A percentile compares a stretch with the other conserved stretches of the same genome.
Evolutionary conservation across 2,888 invertebrate genomes (phyloP).

Genomic region (Nymphalis urticae): DNA sequence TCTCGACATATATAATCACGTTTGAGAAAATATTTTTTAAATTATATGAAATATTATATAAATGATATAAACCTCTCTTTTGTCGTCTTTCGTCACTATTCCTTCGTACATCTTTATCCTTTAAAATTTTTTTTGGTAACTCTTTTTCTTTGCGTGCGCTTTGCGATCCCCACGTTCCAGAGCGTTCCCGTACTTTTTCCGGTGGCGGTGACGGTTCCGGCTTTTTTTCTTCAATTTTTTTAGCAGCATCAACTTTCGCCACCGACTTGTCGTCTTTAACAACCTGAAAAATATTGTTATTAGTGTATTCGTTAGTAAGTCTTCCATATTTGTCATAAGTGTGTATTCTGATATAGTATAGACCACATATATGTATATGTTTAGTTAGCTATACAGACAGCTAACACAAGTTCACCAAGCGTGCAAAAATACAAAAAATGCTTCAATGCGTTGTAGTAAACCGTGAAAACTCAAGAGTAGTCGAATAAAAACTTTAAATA

Average conservation of each 20-base stretch:
- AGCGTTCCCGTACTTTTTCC: slow-evolving; percentile 75
- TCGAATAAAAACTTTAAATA: too few relatives aligned
- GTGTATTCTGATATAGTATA: too few relatives aligned
- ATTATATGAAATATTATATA: not conserved
- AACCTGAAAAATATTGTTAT: slow-evolving; percentile 43
- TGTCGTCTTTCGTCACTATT: slow-evolving; percentile 65
- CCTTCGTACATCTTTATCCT: slow-evolving; percentile 62
- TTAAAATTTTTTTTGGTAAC: slow-evolving; percentile 47
- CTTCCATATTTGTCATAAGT: too few relatives aligned
- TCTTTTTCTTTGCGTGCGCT: slow-evolving; percentile 56
- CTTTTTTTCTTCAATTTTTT: slow-evolving; percentile 24
- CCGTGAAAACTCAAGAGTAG: too few relatives aligned
- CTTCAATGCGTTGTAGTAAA: too few relatives aligned
- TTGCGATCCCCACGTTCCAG: slow-evolving; percentile 83
- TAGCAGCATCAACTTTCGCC: slow-evolving; percentile 20
- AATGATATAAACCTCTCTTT: slow-evolving; percentile 59
- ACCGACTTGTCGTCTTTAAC: slow-evolving; percentile 23
- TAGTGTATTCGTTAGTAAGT: not conserved
- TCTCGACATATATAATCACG: not conserved
- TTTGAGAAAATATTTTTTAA: not conserved
- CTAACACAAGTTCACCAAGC: too few relatives aligned
- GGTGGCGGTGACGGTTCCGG: slow-evolving; percentile 34
- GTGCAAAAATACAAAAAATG: too few relatives aligned
- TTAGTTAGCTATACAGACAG: too few relatives aligned
- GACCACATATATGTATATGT: too few relatives aligned